phyloP scores from a whole-genome alignment of 1,140 invertebrate species.

The Hypsibius dujardini region DNA sequence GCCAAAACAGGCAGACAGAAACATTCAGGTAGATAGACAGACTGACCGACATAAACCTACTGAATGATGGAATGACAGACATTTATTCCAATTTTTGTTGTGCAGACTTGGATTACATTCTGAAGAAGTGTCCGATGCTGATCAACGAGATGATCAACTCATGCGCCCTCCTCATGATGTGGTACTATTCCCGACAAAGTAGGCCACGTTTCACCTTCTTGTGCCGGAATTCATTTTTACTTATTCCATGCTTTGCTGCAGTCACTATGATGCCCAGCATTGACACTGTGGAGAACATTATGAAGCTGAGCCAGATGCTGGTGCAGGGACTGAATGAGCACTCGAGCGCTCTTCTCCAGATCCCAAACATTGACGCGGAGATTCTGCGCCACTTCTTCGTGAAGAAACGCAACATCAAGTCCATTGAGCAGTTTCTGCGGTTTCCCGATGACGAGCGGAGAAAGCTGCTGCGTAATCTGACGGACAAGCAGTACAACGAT shows the following conservation, averaged over 20 bases:
- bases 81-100: constrained; percentile 18
- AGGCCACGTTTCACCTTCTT: constrained; percentile 31
- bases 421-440: constrained; percentile 62
- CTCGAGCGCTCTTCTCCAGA: constrained; percentile 75
- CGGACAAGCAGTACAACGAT: constrained; percentile 77
- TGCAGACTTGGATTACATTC: constrained; percentile 47
- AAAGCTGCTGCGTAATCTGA: constrained; percentile 57
- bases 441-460: constrained; percentile 71
- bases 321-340: constrained; percentile 89
- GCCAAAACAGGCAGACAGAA: no score
- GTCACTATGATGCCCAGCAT: constrained; percentile 62
- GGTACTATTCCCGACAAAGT: constrained; percentile 74
- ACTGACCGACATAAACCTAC: no score
- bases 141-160: constrained; percentile 94
- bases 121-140: constrained; percentile 82
- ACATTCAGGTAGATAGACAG: no score
- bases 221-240: constrained; percentile 22
- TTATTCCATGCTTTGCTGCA: no score
- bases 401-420: constrained; percentile 47
- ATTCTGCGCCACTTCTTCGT: constrained; percentile 73
- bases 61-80: no score
- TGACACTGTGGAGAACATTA: constrained; percentile 89
- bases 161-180: constrained; percentile 72
- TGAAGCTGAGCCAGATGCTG: constrained; percentile 89
- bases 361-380: constrained; percentile 86